Percentiles rank a stretch among this genome's conserved stretches.
Conservation (phyloP, 2,888 invertebrate genomes). For the Hybos culiciformis region DNA sequence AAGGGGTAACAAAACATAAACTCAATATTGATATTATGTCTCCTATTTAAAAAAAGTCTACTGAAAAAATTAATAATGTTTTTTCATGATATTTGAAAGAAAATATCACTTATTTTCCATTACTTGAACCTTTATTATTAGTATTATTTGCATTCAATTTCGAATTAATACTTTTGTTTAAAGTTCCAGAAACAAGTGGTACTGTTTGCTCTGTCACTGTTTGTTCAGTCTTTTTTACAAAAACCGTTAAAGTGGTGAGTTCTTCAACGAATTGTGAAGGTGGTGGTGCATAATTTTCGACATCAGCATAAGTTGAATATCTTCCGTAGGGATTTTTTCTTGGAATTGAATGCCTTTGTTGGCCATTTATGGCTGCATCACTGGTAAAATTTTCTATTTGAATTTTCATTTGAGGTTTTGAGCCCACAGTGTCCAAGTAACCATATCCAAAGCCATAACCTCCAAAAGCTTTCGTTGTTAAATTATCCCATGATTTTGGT, state of each 20-base stretch:
- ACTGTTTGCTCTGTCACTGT: background rate
- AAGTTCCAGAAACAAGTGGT: too few species aligned
- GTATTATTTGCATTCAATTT: too few species aligned
- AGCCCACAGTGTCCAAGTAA: constrained; percentile 53
- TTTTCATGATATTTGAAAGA: too few species aligned
- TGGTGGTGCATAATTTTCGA: constrained; percentile 35
- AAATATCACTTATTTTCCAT: too few species aligned
- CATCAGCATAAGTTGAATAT: constrained; percentile 33
- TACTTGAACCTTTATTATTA: too few species aligned
- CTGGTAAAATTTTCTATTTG: constrained; percentile 31
- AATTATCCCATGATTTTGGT: constrained; percentile 82
- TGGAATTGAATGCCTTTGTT: constrained; percentile 35
- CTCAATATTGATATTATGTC: too few species aligned
- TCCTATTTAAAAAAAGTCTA: too few species aligned
- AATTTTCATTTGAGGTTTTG: constrained; percentile 34
- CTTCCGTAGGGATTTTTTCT: constrained; percentile 34
- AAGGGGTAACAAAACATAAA: too few species aligned
- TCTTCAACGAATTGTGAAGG: constrained; percentile 37
- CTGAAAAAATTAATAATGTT: too few species aligned
- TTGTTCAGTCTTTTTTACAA: constrained; percentile 1
- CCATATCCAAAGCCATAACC: constrained; percentile 81
- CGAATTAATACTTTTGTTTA: too few species aligned
- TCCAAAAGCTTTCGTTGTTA: constrained; percentile 72
- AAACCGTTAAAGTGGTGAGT: constrained; percentile 38
- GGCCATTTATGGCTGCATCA: constrained; percentile 38